Evolutionary conservation across 2,888 invertebrate genomes (phyloP).

Genomic region (Agapetus fuscipes): DNA sequence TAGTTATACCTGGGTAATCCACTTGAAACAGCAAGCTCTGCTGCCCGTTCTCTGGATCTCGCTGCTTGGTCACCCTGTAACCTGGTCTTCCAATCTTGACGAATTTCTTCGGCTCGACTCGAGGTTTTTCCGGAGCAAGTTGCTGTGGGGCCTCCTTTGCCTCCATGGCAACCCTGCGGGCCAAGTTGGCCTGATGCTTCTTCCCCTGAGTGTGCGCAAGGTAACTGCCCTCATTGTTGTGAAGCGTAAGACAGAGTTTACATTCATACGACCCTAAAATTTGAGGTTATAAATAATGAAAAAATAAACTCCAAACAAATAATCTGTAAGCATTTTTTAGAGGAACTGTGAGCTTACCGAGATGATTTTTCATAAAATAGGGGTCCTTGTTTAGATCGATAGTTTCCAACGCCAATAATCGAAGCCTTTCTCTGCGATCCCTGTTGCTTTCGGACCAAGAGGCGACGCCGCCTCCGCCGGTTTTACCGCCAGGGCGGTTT

Average conservation of each 20-base stretch:
- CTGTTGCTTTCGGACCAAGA: constrained; percentile 98
- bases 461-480: constrained; percentile 98
- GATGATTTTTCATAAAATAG: constrained; percentile 99
- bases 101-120: constrained; percentile 97
- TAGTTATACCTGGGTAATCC: constrained; percentile 81
- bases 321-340: not conserved
- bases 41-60: constrained; percentile 90
- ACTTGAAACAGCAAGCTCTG: constrained; percentile 97
- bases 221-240: constrained; percentile 99
- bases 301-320: not conserved
- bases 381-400: constrained; percentile 99
- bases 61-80: constrained; percentile 96
- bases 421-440: constrained; percentile 88
- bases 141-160: constrained; percentile 94
- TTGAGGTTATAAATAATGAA: not conserved
- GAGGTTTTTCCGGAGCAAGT: constrained; percentile 88
- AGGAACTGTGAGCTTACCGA: constrained; percentile 49
- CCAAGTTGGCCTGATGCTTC: constrained; percentile 98
- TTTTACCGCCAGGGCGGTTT: constrained; percentile 97
- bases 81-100: constrained; percentile 99
- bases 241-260: constrained; percentile 94
- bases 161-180: constrained; percentile 95
- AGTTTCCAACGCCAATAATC: constrained; percentile 94
- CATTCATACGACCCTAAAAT: constrained; percentile 88
- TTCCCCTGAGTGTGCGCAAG: constrained; percentile 99